Evolutionary conservation across 2,113 vertebrate genomes (phyloP).

Genomic region (Heterocephalus glaber): DNA sequence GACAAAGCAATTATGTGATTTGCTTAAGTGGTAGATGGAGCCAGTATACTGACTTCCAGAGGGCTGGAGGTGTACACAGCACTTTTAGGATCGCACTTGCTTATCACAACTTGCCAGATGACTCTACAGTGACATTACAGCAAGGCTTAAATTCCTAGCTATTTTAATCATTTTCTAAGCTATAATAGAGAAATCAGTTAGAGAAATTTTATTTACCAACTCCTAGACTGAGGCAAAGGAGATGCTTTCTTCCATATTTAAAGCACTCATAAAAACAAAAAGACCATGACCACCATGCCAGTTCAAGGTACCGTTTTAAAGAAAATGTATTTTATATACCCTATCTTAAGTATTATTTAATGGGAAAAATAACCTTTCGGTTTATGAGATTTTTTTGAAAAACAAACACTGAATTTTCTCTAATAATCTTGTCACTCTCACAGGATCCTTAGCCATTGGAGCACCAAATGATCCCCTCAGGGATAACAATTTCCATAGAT

Average conservation of each 20-base stretch:
- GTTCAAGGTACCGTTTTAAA: constrained; percentile 58
- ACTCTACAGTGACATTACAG: constrained; percentile 64
- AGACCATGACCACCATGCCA: constrained; percentile 21
- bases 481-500: constrained; percentile 41
- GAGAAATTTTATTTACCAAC: constrained; percentile 77
- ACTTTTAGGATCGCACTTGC: constrained; percentile 64
- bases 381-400: constrained; percentile 68
- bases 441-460: constrained; percentile 30
- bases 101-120: constrained; percentile 75
- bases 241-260: constrained; percentile 56
- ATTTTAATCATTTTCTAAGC: constrained; percentile 79
- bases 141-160: constrained; percentile 77
- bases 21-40: background rate
- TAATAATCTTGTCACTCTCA: constrained; percentile 47
- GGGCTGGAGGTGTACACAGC: background rate
- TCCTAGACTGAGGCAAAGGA: constrained; percentile 38
- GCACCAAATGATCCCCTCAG: constrained; percentile 52
- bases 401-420: constrained; percentile 62
- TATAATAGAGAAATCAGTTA: constrained; percentile 77
- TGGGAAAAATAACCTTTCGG: constrained; percentile 70
- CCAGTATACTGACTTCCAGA: background rate
- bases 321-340: constrained; percentile 69
- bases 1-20: constrained; percentile 50
- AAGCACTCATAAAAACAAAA: constrained; percentile 54
- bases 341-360: constrained; percentile 47